Conservation (phyloP, 2,797 vertebrate species). For the Petrocephalus sullivani region DNA sequence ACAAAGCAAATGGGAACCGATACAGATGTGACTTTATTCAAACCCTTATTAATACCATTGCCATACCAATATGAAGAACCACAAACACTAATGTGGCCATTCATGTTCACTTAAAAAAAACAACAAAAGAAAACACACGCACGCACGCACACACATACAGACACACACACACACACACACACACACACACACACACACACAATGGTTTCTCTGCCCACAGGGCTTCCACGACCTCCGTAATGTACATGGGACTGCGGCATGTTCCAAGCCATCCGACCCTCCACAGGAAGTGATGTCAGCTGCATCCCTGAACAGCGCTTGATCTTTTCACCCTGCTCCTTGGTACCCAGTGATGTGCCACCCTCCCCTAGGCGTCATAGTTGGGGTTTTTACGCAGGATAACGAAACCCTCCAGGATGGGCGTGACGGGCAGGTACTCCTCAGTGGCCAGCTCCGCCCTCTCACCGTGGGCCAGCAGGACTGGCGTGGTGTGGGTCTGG, state of each 20-base stretch:
- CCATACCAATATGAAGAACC: background rate
- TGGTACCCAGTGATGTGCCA: background rate
- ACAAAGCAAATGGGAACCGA: background rate
- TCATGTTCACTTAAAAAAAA: background rate
- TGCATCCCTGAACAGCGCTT: background rate
- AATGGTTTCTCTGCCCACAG: background rate
- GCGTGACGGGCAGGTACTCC: slow-evolving; percentile 87
- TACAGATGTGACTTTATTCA: slow-evolving; percentile 4
- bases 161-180: background rate
- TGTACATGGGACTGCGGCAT: background rate
- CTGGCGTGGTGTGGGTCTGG: slow-evolving; percentile 95
- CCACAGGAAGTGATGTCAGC: background rate
- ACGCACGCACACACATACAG: background rate
- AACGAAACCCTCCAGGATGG: slow-evolving; percentile 93
- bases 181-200: background rate
- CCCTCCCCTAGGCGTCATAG: slow-evolving; percentile 74
- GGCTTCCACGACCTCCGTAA: background rate
- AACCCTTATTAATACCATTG: background rate
- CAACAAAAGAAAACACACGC: background rate
- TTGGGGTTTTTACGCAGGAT: slow-evolving; percentile 96
- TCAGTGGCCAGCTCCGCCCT: slow-evolving; percentile 93
- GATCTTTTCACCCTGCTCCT: background rate
- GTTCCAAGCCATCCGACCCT: background rate
- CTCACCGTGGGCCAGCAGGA: slow-evolving; percentile 90
- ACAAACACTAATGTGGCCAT: background rate